A percentile compares a stretch with the other conserved stretches of the same genome.
Conservation (phyloP, 2,797 vertebrate species). For the Linurgus olivaceus region DNA sequence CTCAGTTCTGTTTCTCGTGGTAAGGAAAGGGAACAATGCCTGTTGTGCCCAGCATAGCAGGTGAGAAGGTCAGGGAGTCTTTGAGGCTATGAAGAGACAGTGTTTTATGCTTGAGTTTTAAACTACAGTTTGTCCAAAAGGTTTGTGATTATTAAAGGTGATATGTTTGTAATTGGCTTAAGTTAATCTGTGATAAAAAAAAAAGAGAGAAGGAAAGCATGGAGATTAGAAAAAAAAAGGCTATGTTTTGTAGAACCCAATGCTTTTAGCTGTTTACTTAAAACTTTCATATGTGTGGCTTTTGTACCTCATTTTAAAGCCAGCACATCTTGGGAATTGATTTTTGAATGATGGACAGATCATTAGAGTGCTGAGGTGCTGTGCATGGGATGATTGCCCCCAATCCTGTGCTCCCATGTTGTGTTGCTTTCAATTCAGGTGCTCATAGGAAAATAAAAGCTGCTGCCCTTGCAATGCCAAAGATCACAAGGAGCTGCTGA, state of each 20-base stretch:
- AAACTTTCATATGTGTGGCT: neutral
- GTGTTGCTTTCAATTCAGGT: neutral
- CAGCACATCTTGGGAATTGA: neutral
- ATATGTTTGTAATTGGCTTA: neutral
- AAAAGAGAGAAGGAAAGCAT: neutral
- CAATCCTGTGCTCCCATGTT: neutral
- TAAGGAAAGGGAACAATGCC: neutral
- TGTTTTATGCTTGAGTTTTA: neutral
- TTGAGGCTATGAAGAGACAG: neutral
- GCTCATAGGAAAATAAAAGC: neutral
- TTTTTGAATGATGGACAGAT: neutral
- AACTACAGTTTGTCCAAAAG: neutral
- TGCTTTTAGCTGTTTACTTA: neutral
- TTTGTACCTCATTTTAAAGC: constrained; percentile 28
- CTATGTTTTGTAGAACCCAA: neutral
- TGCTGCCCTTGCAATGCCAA: neutral
- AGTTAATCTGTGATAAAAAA: neutral
- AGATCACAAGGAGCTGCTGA: neutral
- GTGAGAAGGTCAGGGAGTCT: neutral
- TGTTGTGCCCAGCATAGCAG: neutral
- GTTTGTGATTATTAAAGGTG: neutral
- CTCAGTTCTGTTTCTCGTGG: neutral
- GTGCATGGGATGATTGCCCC: neutral
- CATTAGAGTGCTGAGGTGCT: neutral
- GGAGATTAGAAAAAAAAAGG: accelerated